A percentile compares a stretch with the other conserved stretches of the same genome.
Evolutionary conservation across 92 coral and sea anemone species (phyloP).

Genomic region (Nematostella vectensis): DNA sequence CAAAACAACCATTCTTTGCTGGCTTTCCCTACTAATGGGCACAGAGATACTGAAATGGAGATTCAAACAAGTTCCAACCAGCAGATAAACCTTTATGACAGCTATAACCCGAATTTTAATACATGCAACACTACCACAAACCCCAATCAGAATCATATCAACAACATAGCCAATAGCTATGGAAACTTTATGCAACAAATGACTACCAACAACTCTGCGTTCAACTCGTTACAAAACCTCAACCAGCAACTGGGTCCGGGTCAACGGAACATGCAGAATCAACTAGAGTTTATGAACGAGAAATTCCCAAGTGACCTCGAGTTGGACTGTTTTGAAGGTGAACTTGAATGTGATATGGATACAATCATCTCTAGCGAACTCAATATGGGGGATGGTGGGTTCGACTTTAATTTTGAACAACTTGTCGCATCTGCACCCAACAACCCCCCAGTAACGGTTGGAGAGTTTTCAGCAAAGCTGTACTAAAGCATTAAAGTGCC

Average conservation of each 20-base stretch:
- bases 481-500: too few species aligned
- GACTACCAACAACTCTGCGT: constrained; percentile 9
- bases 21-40: constrained; percentile 6
- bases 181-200: constrained; percentile 9
- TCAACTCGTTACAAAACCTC: neutral
- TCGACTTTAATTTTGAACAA: constrained; percentile 90
- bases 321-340: constrained; percentile 68
- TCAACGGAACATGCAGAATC: constrained; percentile 23
- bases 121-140: constrained; percentile 9
- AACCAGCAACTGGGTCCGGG: constrained; percentile 13
- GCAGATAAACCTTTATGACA: constrained; percentile 8
- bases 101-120: constrained; percentile 15
- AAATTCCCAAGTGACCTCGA: constrained; percentile 83
- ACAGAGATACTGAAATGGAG: constrained; percentile 25
- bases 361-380: constrained; percentile 68
- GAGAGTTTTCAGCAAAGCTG: constrained; percentile 51
- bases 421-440: constrained; percentile 53
- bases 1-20: constrained; percentile 13
- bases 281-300: constrained; percentile 38
- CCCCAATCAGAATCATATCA: constrained; percentile 5
- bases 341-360: constrained; percentile 86
- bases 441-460: constrained; percentile 55
- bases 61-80: constrained; percentile 1
- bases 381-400: constrained; percentile 87
- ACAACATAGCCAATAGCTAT: constrained; percentile 9